Base-by-base conservation (phyloP, 2,888 invertebrate species). In the Maniola hyperantus region DNA sequence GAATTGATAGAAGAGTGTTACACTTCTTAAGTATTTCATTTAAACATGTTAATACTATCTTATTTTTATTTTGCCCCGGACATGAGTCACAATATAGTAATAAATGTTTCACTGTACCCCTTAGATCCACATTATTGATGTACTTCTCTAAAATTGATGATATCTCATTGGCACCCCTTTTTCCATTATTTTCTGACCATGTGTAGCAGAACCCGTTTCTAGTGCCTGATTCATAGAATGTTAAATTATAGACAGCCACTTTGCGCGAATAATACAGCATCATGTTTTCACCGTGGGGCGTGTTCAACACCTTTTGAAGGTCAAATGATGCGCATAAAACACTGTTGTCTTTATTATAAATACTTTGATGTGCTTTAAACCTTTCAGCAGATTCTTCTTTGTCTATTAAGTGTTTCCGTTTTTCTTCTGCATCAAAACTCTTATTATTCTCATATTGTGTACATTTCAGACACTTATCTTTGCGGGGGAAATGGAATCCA, bases 111-210 rank as follows among this genome's bases (percentile, higher is more conserved):
- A n/a, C n/a, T n/a, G n/a, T n/a, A n/a, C n/a, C n/a, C n/a, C n/a
- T n/a, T n/a, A n/a, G n/a, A n/a, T n/a, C n/a, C n/a, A n/a, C n/a
- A n/a, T n/a, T n/a, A n/a, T n/a, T n/a, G n/a, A n/a, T n/a, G n/a
- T n/a, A n/a, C n/a, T n/a, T n/a, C n/a, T n/a, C n/a, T n/a, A n/a
- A n/a, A n/a, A n/a, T n/a, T n/a, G 42, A 42, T 13, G 42, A 42
- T 42, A 74, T 72, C 66, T 75, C 76, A 58, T 75, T 73, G 2
- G 60, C 73, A 6, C 75, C 74, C 50, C 74, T 64, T 53, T 77
- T 74, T 8, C 65, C 75, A 15, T 73, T 59, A 5, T 57, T 65
- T 64, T 77, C 74, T 20, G 65, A 69, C 75, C 74, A 77, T 7
- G 64, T 39, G 62, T 61, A 73, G 61, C 74, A 74, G 58, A 20